Base-by-base conservation (phyloP, 2,888 invertebrate species). In the Elegia similella region DNA sequence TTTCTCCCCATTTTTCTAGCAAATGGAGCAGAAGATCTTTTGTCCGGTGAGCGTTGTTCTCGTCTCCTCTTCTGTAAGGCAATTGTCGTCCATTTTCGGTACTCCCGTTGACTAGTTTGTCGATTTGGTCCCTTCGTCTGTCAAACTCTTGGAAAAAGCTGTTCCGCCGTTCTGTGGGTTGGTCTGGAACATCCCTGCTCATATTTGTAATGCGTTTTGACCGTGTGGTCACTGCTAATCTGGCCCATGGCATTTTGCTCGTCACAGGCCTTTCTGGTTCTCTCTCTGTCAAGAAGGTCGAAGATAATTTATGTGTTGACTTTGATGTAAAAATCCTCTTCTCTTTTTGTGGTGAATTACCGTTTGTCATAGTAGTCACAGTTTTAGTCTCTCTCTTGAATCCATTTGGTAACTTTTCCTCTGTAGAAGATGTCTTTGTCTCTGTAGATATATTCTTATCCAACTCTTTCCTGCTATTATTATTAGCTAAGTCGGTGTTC, bases 1-100 rank as follows among this genome's bases (percentile, higher is more conserved):
- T 92, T n/a, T 94, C 94, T 48, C 95, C 95, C 94, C 96, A 96
- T 76, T 95, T 95, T 66, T 95, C 95, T 53, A 96, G 80, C 58
- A 96, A 87, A 75, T 95, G 95, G 30, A 96, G 76, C 42, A 96
- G 84, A 52, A 96, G 92, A 77, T 96, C 95, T 82, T 96, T 96
- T 23, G 96, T 95, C 53, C 94, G 93, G 62, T 94, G 94, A 10
- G 95, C 94, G 44, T 94, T 93, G 70, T 93, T 87, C 61, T 92
- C 91, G 59, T 91, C 91, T 0, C 87, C 88, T 57, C 93, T 82
- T 69, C 92, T 84, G 58, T 90, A 90, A n/a, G 90, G 86, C 60
- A 84, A 56, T 62, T 87, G 90, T 63, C 84, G 77, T 0, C 88
- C 88, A 57, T 90, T 90, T 57, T 86, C 88, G 10, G 78, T 13